Base-by-base conservation (phyloP, 2,113 vertebrate species). In the Triplophysa tibetana region DNA sequence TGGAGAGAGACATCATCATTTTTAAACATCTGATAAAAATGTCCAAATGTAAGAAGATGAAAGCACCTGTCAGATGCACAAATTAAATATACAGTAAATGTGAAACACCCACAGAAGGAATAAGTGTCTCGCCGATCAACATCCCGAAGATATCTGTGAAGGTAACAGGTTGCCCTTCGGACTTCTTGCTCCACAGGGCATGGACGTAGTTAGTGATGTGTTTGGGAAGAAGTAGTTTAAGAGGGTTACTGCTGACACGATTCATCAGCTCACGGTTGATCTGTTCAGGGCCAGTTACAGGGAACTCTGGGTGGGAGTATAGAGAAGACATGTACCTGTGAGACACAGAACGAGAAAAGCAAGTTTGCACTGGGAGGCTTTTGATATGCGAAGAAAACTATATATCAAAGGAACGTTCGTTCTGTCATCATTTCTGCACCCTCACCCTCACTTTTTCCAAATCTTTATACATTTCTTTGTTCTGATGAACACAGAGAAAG, bases 91-190 rank as follows among this genome's bases (percentile, higher is more conserved):
- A 45, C 43, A 45, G 1, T 45, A 45, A 7, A 8, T 23, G 13
- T 19, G 13, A 12, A 48, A 81, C 41, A 79, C 96, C 92, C 92
- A 99, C 98, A 67, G 95, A 87, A 9, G 94, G 95, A 86, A 99
- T 93, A 9, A 99, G 94, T 0, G 98, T 99, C 89, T 99, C 98
- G 84, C 97, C 97, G 67, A 99, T 99, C 66, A 99, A 90, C 97
- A 99, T 98, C 66, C 97, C 97, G 3, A 99, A 99, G 80, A 99
- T 92, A 84, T 99, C 98, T 0, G 98, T 95, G 86, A 99, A 99
- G n/a, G 98, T 99, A 84, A 99, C 98, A 0, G 98, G 97, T 78
- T 99, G 98, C 1, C 97, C 98, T 0, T 87, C 91, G n/a, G 95
- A 93, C 82, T 98, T 99, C 87, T 99, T 99, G 85, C 91, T 95